Percentiles rank a stretch among this genome's conserved stretches.
Conservation (phyloP, 2,888 invertebrate genomes). For the Proisotoma minuta region DNA sequence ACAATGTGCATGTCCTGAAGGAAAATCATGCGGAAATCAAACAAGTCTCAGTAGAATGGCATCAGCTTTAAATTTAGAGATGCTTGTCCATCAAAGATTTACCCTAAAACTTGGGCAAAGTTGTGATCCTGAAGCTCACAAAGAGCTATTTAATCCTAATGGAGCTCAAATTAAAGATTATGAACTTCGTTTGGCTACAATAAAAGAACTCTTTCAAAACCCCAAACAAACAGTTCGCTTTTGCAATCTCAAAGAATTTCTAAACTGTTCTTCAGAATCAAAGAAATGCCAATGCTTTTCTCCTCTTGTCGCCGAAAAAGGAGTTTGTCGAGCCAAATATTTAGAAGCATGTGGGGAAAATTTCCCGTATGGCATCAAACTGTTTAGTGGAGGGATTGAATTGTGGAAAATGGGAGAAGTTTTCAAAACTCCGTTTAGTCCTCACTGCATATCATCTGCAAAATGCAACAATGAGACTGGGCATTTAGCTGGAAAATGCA, state of each 20-base stretch:
- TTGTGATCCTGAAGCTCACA: conserved; percentile 20
- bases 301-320: conserved; percentile 4
- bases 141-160: not conserved
- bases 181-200: conserved; percentile 1
- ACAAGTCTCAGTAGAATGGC: not conserved
- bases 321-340: conserved; percentile 13
- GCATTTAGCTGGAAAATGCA: conserved; percentile 21
- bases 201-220: conserved; percentile 1
- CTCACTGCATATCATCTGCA: conserved; percentile 17
- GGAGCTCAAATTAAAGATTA: not conserved
- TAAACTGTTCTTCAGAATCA: conserved; percentile 12
- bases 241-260: conserved; percentile 19
- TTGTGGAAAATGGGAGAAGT: conserved; percentile 25
- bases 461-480: conserved; percentile 15
- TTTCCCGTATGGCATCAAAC: conserved; percentile 14
- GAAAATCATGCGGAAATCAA: not conserved
- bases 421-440: conserved; percentile 11
- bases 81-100: not conserved
- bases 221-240: conserved; percentile 1
- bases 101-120: conserved; percentile 11
- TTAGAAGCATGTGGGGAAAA: conserved; percentile 19
- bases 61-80: not conserved
- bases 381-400: not conserved
- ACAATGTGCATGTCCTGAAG: conserved; percentile 20
- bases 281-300: conserved; percentile 22